Evolutionary conservation across 2,113 vertebrate genomes (phyloP).

Genomic region (Pycnonotus jocosus): DNA sequence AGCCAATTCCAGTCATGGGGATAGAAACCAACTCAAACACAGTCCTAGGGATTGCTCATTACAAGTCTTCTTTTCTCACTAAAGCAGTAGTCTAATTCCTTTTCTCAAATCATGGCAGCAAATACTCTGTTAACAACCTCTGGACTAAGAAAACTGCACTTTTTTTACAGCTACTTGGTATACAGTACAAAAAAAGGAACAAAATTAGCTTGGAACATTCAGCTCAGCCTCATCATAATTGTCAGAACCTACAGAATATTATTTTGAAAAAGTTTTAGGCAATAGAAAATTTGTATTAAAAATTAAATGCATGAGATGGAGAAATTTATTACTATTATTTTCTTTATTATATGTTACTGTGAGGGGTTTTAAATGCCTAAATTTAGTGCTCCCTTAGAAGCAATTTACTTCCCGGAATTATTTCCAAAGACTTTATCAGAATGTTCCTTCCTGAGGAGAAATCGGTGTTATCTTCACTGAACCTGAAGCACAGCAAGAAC

Average conservation of each 20-base stretch:
- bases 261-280: not conserved
- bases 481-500: not conserved
- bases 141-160: not conserved
- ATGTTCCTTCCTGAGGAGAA: not conserved
- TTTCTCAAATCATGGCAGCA: not conserved
- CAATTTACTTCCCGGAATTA: not conserved
- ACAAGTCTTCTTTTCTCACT: not conserved
- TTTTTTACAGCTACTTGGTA: not conserved
- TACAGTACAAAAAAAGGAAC: not conserved
- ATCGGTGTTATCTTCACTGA: not conserved
- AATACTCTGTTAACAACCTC: not conserved
- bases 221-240: not conserved
- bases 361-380: not conserved
- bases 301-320: not conserved
- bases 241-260: not conserved
- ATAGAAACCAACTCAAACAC: not conserved
- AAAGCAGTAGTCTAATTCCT: not conserved
- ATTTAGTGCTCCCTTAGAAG: not conserved
- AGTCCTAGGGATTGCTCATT: rapidly evolving
- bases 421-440: not conserved
- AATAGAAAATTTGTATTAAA: not conserved
- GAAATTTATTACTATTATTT: not conserved
- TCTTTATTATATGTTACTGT: not conserved
- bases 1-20: not conserved
- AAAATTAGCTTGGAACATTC: not conserved